phyloP scores from a whole-genome alignment of 2,888 invertebrate species.

The Drosophila rubida region DNA sequence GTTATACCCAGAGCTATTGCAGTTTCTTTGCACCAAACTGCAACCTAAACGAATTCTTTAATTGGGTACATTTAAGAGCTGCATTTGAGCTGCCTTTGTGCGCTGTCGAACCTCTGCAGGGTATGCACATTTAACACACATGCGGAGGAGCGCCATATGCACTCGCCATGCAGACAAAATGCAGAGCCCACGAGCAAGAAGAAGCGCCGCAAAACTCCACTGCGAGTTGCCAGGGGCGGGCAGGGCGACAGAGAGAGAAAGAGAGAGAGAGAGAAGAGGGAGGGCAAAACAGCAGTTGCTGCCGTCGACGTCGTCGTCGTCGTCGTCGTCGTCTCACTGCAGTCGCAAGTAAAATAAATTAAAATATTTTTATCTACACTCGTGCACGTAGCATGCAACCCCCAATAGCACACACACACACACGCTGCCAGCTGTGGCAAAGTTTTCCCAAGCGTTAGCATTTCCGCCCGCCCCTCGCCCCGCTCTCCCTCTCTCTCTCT shows the following conservation, averaged over 20 bases:
- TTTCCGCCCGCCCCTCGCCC: constrained; percentile 39
- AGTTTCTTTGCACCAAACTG: too few relatives aligned
- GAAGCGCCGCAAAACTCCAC: not conserved
- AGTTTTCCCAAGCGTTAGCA: constrained; percentile 71
- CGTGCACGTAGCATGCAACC: constrained; percentile 75
- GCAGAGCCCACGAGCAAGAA: constrained; percentile 12
- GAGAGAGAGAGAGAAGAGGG: not conserved
- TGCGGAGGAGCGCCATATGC: constrained; percentile 50
- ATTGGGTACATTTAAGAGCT: too few relatives aligned
- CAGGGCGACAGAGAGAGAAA: not conserved
- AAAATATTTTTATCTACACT: constrained; percentile 79
- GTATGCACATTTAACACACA: constrained; percentile 19
- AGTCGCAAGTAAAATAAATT: constrained; percentile 77
- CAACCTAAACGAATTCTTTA: too few relatives aligned
- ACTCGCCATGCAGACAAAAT: constrained; percentile 34
- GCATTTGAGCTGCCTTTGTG: too few relatives aligned
- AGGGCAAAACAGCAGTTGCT: constrained; percentile 2
- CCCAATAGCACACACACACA: constrained; percentile 27
- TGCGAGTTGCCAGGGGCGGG: constrained; percentile 5
- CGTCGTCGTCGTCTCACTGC: constrained; percentile 45
- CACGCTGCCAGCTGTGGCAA: constrained; percentile 55
- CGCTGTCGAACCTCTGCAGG: not conserved
- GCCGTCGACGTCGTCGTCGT: not conserved
- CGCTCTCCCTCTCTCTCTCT: not conserved
- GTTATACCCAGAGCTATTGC: too few relatives aligned